These are phyloP conservation scores for Rotaria magnacalcarata DNA, from an alignment of 2,888 invertebrate species.

Conservation along the genomic window DNA sequence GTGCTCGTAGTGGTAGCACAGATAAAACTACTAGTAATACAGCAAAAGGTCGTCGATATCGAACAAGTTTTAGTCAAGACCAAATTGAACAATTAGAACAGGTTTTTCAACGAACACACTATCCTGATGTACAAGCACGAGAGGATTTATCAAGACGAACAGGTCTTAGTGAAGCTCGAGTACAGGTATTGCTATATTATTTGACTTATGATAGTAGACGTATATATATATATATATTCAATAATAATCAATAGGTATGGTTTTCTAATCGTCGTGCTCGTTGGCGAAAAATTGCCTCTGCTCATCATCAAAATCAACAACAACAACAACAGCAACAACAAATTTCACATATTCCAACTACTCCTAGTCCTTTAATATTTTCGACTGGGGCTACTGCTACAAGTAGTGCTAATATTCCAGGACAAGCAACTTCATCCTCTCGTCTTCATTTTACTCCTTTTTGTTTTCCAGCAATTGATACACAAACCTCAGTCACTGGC, in stretches of 20 bases:
- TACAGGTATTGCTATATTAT: not conserved
- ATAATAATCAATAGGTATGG: not conserved
- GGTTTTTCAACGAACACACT: not conserved
- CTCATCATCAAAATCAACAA: constrained; percentile 4
- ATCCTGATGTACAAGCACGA: constrained; percentile 30
- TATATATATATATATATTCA: too few species aligned
- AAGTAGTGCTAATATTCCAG: not conserved
- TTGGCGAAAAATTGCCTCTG: constrained; percentile 42
- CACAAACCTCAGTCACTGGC: not conserved
- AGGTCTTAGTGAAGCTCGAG: constrained; percentile 43
- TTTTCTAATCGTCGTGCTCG: constrained; percentile 41
- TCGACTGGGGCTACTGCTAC: not conserved
- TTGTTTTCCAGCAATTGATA: not conserved
- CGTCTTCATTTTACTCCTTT: constrained; percentile 6
- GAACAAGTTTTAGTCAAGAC: constrained; percentile 25
- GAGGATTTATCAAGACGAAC: constrained; percentile 45
- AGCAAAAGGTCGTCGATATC: not conserved
- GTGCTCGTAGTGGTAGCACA: not conserved
- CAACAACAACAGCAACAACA: not conserved
- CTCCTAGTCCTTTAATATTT: not conserved
- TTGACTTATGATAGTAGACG: too few species aligned
- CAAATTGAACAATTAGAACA: constrained; percentile 25
- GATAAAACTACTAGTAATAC: not conserved
- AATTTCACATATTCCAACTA: not conserved
- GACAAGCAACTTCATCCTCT: not conserved